A percentile compares a stretch with the other conserved stretches of the same genome.
Evolutionary conservation across 2,888 invertebrate genomes (phyloP).

Genomic region (Schizaphis graminum): DNA sequence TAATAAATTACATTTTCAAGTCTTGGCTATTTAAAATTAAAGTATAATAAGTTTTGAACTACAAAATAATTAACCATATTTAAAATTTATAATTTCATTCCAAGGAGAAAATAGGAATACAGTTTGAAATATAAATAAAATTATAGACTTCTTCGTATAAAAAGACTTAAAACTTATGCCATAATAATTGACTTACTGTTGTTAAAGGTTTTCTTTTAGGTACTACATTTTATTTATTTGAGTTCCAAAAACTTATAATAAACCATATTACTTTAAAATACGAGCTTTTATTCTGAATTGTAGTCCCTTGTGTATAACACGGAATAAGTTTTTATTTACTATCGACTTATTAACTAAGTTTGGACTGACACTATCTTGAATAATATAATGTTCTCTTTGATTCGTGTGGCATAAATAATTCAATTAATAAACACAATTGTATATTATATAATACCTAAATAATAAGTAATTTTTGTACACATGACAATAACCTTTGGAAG

Average conservation of each 20-base stretch:
- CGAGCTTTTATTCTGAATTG: background rate
- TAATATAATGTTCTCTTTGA: background rate
- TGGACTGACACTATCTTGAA: background rate
- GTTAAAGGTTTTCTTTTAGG: background rate
- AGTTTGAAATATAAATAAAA: background rate
- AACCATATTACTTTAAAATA: background rate
- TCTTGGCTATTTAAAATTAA: background rate
- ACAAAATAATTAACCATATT: no score
- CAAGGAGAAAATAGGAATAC: background rate
- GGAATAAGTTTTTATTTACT: background rate
- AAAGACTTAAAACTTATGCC: background rate
- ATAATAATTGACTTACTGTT: background rate
- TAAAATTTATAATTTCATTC: background rate
- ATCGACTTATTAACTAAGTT: background rate
- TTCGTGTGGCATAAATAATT: background rate
- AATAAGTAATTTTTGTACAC: background rate
- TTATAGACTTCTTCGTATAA: background rate
- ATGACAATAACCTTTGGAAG: background rate
- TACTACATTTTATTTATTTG: background rate
- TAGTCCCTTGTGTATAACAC: background rate
- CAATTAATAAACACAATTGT: background rate
- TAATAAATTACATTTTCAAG: background rate
- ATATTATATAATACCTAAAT: background rate
- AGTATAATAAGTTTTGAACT: background rate
- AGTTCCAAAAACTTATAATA: background rate